Evolutionary conservation across 2,797 vertebrate genomes (phyloP).

Genomic region (Diplodus sargus): DNA sequence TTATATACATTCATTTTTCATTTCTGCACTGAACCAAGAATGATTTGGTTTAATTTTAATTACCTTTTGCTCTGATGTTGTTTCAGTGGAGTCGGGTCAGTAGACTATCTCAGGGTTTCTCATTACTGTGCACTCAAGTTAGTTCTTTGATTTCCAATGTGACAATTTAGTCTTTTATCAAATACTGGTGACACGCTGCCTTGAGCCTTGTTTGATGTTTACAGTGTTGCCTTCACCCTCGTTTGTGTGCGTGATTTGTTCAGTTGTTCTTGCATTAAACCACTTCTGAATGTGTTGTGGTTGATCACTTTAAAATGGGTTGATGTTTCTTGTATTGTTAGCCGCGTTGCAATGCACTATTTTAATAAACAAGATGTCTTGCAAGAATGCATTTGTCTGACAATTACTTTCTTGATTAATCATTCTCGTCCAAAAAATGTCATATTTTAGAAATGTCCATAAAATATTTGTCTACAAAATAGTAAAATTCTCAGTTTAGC

Average conservation of each 20-base stretch:
- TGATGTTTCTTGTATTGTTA: constrained; percentile 37
- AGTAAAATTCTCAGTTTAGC: background rate
- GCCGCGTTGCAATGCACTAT: constrained; percentile 3
- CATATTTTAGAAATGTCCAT: background rate
- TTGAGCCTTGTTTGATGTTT: constrained; percentile 56
- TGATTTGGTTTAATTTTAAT: background rate
- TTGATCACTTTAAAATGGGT: constrained; percentile 2
- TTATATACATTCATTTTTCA: background rate
- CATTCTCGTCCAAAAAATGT: background rate
- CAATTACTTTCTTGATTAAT: background rate
- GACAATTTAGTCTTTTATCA: background rate
- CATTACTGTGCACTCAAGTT: constrained; percentile 21
- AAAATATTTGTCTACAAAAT: background rate
- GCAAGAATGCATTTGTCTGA: background rate
- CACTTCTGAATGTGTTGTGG: constrained; percentile 1
- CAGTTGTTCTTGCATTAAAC: background rate
- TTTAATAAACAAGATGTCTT: constrained; percentile 50
- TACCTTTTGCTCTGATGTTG: background rate
- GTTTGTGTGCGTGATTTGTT: constrained; percentile 3
- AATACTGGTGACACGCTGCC: background rate
- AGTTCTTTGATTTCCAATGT: background rate
- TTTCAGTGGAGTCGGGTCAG: background rate
- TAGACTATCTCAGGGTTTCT: constrained; percentile 6
- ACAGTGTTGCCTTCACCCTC: constrained; percentile 24
- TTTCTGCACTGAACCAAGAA: constrained; percentile 1